These are phyloP conservation scores for Anarsia innoxiella DNA, from an alignment of 2,888 invertebrate genomes.

Conservation along the genomic window DNA sequence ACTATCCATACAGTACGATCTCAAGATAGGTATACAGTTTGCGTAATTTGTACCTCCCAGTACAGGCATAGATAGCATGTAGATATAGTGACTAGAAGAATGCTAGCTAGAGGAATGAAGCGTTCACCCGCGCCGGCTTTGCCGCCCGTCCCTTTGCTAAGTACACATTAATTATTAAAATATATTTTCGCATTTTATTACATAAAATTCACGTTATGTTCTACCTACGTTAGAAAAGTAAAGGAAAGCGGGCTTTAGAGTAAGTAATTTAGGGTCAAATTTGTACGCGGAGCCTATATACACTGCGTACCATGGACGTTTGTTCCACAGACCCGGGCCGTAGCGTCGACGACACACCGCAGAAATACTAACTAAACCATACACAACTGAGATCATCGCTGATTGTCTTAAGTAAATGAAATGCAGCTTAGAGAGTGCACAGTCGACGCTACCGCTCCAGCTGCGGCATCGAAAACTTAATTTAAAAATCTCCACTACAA, in stretches of 20 bases:
- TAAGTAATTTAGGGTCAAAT: slow-evolving; percentile 67
- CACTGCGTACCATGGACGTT: slow-evolving; percentile 75
- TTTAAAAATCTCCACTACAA: slow-evolving; percentile 62
- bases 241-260: slow-evolving; percentile 66
- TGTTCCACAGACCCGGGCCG: slow-evolving; percentile 51
- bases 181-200: slow-evolving; percentile 75
- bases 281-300: slow-evolving; percentile 72
- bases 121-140: slow-evolving; percentile 69
- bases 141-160: slow-evolving; percentile 69
- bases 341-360: slow-evolving; percentile 34
- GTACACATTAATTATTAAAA: slow-evolving; percentile 75
- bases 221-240: slow-evolving; percentile 72
- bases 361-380: slow-evolving; percentile 34
- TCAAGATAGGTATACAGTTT: slow-evolving; percentile 12
- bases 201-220: slow-evolving; percentile 75
- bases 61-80: slow-evolving; percentile 14
- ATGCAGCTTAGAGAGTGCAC: slow-evolving; percentile 22
- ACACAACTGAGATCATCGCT: slow-evolving; percentile 48
- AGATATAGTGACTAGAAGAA: slow-evolving; percentile 30
- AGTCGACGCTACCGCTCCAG: slow-evolving; percentile 38
- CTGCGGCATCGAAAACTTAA: slow-evolving; percentile 64
- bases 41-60: slow-evolving; percentile 8
- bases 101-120: slow-evolving; percentile 18
- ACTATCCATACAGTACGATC: slow-evolving; percentile 14
- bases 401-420: slow-evolving; percentile 25